Conservation (phyloP, 2,113 vertebrate species). For the Rhea pennata region DNA sequence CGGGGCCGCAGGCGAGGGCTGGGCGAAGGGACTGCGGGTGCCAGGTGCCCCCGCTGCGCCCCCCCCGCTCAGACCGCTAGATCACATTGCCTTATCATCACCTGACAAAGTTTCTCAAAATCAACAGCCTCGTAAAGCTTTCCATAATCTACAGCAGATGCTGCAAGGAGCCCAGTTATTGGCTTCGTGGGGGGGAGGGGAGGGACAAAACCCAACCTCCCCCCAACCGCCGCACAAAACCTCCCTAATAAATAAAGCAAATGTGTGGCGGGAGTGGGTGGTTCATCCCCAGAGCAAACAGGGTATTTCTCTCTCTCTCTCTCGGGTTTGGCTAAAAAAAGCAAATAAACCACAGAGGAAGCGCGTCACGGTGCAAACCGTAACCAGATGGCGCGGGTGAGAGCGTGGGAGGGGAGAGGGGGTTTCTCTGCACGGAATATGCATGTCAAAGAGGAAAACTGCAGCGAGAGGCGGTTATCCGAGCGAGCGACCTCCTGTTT, state of each 20-base stretch:
- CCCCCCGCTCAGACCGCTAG: neutral
- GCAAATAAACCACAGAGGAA: constrained; percentile 78
- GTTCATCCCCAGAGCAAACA: constrained; percentile 15
- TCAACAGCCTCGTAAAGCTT: constrained; percentile 15
- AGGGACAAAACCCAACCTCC: neutral
- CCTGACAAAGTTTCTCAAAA: neutral
- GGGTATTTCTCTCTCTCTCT: constrained; percentile 30
- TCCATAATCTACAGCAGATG: constrained; percentile 10
- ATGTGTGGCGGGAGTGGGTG: neutral
- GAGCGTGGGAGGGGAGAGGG: constrained; percentile 67
- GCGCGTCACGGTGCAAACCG: constrained; percentile 82
- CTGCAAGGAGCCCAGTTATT: neutral
- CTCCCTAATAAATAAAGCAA: neutral
- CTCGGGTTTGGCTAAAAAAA: constrained; percentile 37
- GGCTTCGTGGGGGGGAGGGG: neutral
- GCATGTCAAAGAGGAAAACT: constrained; percentile 71
- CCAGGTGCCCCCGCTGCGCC: neutral
- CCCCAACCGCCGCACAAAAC: neutral
- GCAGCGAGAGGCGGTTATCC: neutral
- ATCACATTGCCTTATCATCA: neutral
- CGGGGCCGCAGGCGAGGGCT: neutral
- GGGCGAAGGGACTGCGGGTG: neutral
- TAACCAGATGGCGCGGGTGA: constrained; percentile 83
- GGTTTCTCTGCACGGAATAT: constrained; percentile 82
- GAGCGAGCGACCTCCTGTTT: constrained; percentile 9